Base-by-base conservation (phyloP, 1,140 invertebrate species). In the Palaemon carinicauda region DNA sequence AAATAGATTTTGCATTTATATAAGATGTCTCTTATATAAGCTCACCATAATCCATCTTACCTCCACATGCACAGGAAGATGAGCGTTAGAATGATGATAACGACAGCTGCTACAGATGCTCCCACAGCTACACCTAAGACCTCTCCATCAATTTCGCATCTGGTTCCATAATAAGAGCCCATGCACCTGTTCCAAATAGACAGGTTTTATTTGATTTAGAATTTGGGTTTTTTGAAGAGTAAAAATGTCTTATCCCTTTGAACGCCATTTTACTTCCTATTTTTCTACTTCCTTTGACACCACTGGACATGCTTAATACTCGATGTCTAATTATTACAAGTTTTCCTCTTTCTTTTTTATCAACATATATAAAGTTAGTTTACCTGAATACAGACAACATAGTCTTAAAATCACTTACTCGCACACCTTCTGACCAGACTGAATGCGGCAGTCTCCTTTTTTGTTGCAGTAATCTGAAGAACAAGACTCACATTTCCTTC, bases 1-100 rank as follows among this genome's bases (percentile, higher is more conserved):
- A 12, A 41, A 41, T 41, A 41, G 7, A 41, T 12, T 41, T 1
- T 9, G 3, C 12, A 41, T 5, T 41, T 41, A 41, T 12, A 5
- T 0, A 41, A 19, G 1, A 0, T 77, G 19, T 60, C 29, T 50
- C 17, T 12, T 31, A 82, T 75, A 19, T 65, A 5, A 24, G 10
- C 14, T 78, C 27, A 27, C 4, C 19, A 17, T 17, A 17, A 54
- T n/a, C 14, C 41, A 27, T 89, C 91, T 92, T 92, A 96, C 94
- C 96, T 97, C 96, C 96, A 98, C 93, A 97, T 96, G 82, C 97
- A 95, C 5, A 98, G 93, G 89, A 96, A 97, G 1, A 96, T 94
- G 1, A 98, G 92, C 0, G 97, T 98, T 33, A 97, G 91, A 1
- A 96, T 94, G 90, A 98, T 98, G 78, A 98, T 97, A 33, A 97